These are phyloP conservation scores for Epinotia bilunana DNA, from an alignment of 2,888 invertebrate genomes.

Conservation along the genomic window DNA sequence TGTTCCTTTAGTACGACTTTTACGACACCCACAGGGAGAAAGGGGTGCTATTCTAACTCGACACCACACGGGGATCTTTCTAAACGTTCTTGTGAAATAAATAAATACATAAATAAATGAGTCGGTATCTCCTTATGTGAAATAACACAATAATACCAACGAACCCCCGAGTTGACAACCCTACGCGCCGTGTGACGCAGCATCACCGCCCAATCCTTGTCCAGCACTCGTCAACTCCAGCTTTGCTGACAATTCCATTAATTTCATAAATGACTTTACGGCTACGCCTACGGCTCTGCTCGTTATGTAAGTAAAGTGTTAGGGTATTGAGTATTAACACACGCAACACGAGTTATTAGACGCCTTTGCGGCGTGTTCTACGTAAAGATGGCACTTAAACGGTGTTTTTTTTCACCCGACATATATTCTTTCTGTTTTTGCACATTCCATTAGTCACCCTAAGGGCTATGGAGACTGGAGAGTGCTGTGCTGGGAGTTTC, in stretches of 20 bases:
- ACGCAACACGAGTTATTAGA: constrained; percentile 15
- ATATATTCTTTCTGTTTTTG: too few species aligned
- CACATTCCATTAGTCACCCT: too few species aligned
- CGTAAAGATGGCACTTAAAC: not conserved
- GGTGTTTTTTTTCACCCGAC: not conserved
- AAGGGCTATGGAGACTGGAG: too few species aligned
- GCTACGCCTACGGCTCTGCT: constrained; percentile 10
- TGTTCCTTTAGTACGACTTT: too few species aligned
- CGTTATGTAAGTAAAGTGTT: constrained; percentile 15
- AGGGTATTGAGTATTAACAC: constrained; percentile 10
- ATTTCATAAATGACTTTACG: constrained; percentile 33
- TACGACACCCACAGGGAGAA: too few species aligned
- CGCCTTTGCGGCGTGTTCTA: not conserved
- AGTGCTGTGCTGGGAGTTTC: too few species aligned
- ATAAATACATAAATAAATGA: too few species aligned
- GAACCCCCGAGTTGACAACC: constrained; percentile 1
- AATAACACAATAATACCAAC: too few species aligned
- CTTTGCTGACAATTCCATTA: constrained; percentile 33
- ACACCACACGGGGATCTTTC: too few species aligned
- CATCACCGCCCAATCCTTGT: constrained; percentile 30
- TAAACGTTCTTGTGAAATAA: too few species aligned
- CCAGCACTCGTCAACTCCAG: not conserved
- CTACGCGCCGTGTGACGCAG: constrained; percentile 13
- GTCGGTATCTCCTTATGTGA: too few species aligned
- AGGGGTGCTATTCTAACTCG: too few species aligned